Conservation (phyloP, 2,113 vertebrate genomes). For the Oryzias woworae region DNA sequence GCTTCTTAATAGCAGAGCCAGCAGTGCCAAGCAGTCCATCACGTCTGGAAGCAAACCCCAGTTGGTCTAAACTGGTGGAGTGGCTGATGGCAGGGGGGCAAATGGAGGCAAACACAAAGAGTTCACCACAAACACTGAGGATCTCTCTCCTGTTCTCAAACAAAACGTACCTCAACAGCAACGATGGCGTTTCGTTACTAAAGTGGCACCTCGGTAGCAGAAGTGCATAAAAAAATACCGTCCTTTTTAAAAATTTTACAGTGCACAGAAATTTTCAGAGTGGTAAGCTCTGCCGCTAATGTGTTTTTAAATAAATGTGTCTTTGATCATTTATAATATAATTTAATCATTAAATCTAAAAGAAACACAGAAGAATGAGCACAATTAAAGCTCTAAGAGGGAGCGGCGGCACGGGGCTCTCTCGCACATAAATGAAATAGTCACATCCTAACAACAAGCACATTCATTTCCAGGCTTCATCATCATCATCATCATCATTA, state of each 20-base stretch:
- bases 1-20: conserved; percentile 2
- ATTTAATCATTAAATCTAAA: too few species aligned
- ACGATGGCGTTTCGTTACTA: background rate
- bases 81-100: conserved; percentile 7
- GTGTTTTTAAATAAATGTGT: too few species aligned
- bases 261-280: conserved; percentile 3
- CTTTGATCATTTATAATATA: too few species aligned
- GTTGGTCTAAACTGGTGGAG: conserved; percentile 1
- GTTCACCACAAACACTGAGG: background rate
- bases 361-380: too few species aligned
- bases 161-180: background rate
- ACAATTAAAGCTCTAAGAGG: too few species aligned
- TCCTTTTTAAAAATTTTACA: background rate
- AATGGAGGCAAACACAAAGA: background rate
- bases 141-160: background rate
- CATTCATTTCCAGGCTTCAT: background rate
- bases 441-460: conserved; percentile 1
- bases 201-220: conserved; percentile 13
- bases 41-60: conserved; percentile 16
- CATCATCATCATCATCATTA: conserved; percentile 2
- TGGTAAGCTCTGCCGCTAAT: too few species aligned
- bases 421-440: conserved; percentile 23
- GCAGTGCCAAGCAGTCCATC: conserved; percentile 15
- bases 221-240: background rate
- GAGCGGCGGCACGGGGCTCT: too few species aligned